Evolutionary conservation across 2,113 vertebrate genomes (phyloP).

Genomic region (Sphaerodactylus townsendi): DNA sequence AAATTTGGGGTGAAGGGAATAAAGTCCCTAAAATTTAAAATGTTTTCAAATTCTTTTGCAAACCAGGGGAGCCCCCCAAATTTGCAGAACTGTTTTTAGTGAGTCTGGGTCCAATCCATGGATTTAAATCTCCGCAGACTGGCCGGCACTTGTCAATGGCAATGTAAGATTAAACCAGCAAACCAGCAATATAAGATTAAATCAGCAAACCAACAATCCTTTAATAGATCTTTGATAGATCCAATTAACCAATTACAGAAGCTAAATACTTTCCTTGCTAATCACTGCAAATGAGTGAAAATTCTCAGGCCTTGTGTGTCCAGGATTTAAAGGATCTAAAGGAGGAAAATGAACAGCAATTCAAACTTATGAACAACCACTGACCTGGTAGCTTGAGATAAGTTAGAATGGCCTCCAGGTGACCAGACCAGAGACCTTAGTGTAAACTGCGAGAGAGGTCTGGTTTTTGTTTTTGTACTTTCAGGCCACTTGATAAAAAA

Average conservation of each 20-base stretch:
- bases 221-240: not conserved
- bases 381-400: too few relatives aligned
- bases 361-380: not conserved
- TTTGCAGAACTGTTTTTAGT: too few relatives aligned
- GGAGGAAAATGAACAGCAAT: not conserved
- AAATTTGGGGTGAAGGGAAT: too few relatives aligned
- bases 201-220: not conserved
- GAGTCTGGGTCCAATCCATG: too few relatives aligned
- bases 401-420: not conserved
- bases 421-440: not conserved
- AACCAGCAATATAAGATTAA: not conserved
- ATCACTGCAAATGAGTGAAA: conserved; percentile 11
- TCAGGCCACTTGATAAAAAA: not conserved
- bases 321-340: not conserved
- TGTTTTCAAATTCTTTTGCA: too few relatives aligned
- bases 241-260: not conserved
- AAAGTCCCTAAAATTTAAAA: too few relatives aligned
- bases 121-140: too few relatives aligned
- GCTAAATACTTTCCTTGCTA: not conserved
- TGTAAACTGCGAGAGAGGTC: not conserved
- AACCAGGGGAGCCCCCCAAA: too few relatives aligned
- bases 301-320: not conserved
- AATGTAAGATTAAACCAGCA: not conserved
- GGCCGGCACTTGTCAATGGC: not conserved
- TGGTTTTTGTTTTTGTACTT: not conserved